Evolutionary conservation across 2,888 invertebrate species (phyloP), one percentile per base, ranked within the genome.

Genomic region (Orthosia cruda): DNA sequence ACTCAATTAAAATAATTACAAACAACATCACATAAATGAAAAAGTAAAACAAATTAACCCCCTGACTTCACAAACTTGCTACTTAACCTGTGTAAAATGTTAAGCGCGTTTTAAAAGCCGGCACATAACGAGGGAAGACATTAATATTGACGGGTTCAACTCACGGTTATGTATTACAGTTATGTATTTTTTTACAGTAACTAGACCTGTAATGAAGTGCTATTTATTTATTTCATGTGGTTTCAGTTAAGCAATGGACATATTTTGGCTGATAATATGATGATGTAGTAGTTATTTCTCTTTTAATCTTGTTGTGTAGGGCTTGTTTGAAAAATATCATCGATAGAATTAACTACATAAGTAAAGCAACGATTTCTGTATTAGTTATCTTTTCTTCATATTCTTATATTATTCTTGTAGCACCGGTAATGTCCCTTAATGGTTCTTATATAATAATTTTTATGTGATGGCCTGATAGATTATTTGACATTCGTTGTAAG

Each of bases 71-170:
- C 65, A 64, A 75, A 62, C 26, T 81, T 66, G 57, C n/a, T 58
- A 68, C 57, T 65, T 62, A 62, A 62, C 26, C 49, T 52, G 45
- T 69, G 40, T 71, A 58, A 26, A 67, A 64, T 72, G 68, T 81
- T 80, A 57, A 71, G 47, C 45, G 55, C 50, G 18, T 81, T 81
- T 68, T 81, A 71, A 84, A 84, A 74, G 75, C 81, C 23, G 40
- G 63, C 61, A 50, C 32, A 45, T 80, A 74, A 74, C 57, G 54
- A 75, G 67, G 59, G 26, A 54, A 45, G 59, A 64, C 81, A 84
- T 80, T 72, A 84, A 80, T 80, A 81, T 71, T 80, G 67, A 83
- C 66, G 66, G 45, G 55, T 59, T 66, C 26, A 77, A 81, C 58
- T 75, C 49, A 47, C 15, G 20, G 55, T n/a, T n/a, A n/a, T n/a